Percentiles rank a stretch among this genome's conserved stretches.
These are phyloP conservation scores for Julus scanicus DNA, from an alignment of 2,888 invertebrate genomes.

Conservation along the genomic window DNA sequence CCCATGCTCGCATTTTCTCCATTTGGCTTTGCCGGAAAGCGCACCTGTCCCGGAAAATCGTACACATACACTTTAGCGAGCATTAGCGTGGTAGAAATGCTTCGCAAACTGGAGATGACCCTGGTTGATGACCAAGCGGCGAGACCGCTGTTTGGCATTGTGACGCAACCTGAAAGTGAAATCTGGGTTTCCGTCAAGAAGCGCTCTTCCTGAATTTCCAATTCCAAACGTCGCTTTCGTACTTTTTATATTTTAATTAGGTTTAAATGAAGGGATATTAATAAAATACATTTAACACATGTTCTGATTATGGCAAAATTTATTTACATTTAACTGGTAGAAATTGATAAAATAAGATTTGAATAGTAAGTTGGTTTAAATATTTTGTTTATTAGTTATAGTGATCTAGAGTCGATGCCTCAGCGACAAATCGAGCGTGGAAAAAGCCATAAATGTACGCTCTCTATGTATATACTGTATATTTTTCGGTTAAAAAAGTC, in stretches of 20 bases:
- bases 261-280: not conserved
- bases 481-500: slow-evolving; percentile 5
- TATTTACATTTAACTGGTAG: slow-evolving; percentile 18
- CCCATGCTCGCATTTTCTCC: slow-evolving; percentile 63
- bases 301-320: slow-evolving; percentile 8
- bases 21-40: slow-evolving; percentile 66
- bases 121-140: slow-evolving; percentile 51
- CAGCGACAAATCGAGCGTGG: not conserved
- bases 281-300: not conserved
- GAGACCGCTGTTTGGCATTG: not conserved
- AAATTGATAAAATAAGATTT: slow-evolving; percentile 31
- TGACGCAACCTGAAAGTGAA: slow-evolving; percentile 55
- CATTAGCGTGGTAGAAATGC: slow-evolving; percentile 30
- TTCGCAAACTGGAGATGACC: slow-evolving; percentile 19
- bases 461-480: not conserved
- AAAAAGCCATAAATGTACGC: not conserved
- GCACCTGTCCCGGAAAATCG: slow-evolving; percentile 62
- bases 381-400: not conserved
- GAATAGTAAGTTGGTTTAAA: not conserved
- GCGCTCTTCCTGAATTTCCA: not conserved
- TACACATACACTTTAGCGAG: slow-evolving; percentile 63
- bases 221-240: not conserved
- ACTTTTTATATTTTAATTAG: not conserved
- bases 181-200: slow-evolving; percentile 53
- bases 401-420: not conserved